Conservation (phyloP, 2,888 invertebrate species). For the Drosophila nr. medialis region DNA sequence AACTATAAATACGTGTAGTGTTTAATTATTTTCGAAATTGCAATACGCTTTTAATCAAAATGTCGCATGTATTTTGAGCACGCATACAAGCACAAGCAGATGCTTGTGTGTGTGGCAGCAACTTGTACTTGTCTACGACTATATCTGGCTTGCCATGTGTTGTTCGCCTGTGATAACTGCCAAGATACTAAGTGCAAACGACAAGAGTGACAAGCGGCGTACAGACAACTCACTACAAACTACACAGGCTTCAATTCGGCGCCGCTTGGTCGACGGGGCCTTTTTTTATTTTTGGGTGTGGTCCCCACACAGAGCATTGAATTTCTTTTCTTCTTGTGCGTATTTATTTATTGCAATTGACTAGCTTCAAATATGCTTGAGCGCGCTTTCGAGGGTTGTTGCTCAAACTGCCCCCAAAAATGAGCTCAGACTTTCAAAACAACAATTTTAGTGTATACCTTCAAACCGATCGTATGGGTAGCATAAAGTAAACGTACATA, state of each 20-base stretch:
- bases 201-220: neutral
- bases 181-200: slow-evolving; percentile 9
- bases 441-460: neutral
- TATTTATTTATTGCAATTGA: slow-evolving; percentile 42
- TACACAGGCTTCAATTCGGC: slow-evolving; percentile 21
- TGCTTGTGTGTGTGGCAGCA: slow-evolving; percentile 1
- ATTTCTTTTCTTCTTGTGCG: slow-evolving; percentile 8
- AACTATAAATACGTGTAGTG: slow-evolving; percentile 34
- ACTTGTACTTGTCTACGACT: slow-evolving; percentile 12
- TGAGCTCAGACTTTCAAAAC: slow-evolving; percentile 6
- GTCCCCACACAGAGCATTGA: slow-evolving; percentile 13
- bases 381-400: slow-evolving; percentile 24
- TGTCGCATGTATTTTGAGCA: slow-evolving; percentile 38
- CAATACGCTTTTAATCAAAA: slow-evolving; percentile 45
- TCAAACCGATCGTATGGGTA: neutral
- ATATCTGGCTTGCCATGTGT: slow-evolving; percentile 27
- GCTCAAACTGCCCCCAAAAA: neutral
- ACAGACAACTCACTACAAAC: neutral
- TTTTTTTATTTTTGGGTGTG: slow-evolving; percentile 37
- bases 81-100: slow-evolving; percentile 48
- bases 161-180: slow-evolving; percentile 32
- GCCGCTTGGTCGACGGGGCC: slow-evolving; percentile 28
- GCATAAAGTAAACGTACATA: neutral
- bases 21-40: slow-evolving; percentile 43
- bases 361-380: slow-evolving; percentile 9